phyloP scores from a whole-genome alignment of 2,113 vertebrate species.

The Cephalopterus ornatus region DNA sequence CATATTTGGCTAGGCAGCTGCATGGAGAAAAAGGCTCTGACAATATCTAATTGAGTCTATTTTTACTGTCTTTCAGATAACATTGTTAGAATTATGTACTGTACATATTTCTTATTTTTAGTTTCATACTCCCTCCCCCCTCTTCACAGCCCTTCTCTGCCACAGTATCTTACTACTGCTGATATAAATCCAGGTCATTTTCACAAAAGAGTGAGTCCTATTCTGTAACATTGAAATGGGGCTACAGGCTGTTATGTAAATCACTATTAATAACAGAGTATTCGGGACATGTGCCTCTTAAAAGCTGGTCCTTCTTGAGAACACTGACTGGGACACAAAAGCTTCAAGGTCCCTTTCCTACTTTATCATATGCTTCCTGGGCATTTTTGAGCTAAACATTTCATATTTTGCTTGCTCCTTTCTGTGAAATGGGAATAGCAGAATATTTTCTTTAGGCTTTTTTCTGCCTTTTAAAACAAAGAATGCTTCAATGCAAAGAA shows the following conservation, averaged over 20 bases:
- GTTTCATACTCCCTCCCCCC: conserved; percentile 39
- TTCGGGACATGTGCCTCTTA: neutral
- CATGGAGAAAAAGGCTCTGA: conserved; percentile 78
- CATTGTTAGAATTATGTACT: conserved; percentile 76
- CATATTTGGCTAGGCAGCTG: conserved; percentile 81
- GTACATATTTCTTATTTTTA: conserved; percentile 71
- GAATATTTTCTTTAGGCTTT: neutral
- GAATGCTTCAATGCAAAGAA: neutral
- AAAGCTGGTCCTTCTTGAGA: neutral
- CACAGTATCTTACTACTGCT: conserved; percentile 22
- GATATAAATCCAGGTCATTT: conserved; percentile 26
- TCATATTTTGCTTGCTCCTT: neutral
- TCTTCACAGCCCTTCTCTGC: conserved; percentile 11
- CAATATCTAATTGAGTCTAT: conserved; percentile 81
- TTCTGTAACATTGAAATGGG: neutral
- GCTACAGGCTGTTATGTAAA: conserved; percentile 18
- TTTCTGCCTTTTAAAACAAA: neutral
- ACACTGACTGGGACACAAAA: neutral
- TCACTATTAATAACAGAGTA: conserved; percentile 17
- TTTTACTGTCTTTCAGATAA: conserved; percentile 74
- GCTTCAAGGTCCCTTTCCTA: neutral
- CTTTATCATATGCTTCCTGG: neutral
- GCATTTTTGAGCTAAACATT: neutral
- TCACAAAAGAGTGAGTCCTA: neutral
- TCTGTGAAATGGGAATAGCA: neutral